Evolutionary conservation across 2,797 vertebrate species (phyloP), one percentile per base, ranked within the genome.

Genomic region (Falco berigora): DNA sequence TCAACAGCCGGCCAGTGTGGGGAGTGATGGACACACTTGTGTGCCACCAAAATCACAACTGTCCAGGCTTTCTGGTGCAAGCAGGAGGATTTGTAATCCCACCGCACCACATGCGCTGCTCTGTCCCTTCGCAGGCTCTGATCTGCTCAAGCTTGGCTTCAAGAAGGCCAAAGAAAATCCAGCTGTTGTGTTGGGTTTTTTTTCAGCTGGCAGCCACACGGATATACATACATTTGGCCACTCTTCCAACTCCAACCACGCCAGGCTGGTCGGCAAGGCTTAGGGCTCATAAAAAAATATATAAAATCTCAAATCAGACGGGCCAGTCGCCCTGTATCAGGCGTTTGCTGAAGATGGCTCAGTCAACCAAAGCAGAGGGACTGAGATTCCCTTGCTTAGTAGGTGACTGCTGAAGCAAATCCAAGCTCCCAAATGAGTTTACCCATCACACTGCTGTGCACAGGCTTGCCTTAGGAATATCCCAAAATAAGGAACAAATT

Each of bases 1-100:
- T 73, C 5, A 3, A 3, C 27, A 55, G 34, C 16, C 14, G 30
- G 28, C 18, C 81, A 56, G 17, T 0, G 1, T 50, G 67, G 16
- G 34, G 34, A 91, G 32, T 0, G 1, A 4, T 66, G 59, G 32
- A 8, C 4, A 16, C 52, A 61, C 32, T 12, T 4, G 0, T 25
- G 28, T 36, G 55, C 28, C 68, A 56, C 40, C 47, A 64, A 47
- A 34, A 83, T n/a, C 47, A 59, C 15, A 20, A 17, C 38, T 49
- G 27, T 22, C 28, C 50, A 69, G 59, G 40, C 28, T 34, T 64
- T 14, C 46, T 72, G 56, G 19, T 38, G 56, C 62, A 52, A 92
- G 40, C 22, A 64, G 32, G 32, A 55, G 46, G 16, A 56, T 81
- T 38, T 92, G 24, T 59, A 78, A 82, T n/a, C 47, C 62, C 58